Evolutionary conservation across 2,113 vertebrate species (phyloP).

Genomic region (Zootoca vivipara): DNA sequence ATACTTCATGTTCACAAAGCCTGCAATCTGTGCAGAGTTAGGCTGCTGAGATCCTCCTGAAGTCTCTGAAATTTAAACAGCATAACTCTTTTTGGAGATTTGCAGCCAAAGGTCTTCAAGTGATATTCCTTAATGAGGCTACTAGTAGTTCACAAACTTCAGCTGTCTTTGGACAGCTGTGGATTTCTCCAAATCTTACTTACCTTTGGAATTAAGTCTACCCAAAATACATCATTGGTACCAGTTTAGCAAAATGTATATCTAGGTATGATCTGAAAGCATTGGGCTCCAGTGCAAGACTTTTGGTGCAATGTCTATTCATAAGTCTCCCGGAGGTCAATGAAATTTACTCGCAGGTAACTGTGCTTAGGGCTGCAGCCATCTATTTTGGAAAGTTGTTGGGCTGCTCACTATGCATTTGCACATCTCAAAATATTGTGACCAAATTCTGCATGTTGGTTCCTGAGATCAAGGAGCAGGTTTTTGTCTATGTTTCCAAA

Average conservation of each 20-base stretch:
- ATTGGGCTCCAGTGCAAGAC: too few relatives aligned
- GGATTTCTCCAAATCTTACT: background rate
- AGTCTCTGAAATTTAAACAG: background rate
- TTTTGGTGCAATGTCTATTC: too few relatives aligned
- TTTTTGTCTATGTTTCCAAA: too few relatives aligned
- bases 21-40: background rate
- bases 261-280: background rate
- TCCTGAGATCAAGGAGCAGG: too few relatives aligned
- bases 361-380: background rate
- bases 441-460: too few relatives aligned
- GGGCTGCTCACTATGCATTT: too few relatives aligned
- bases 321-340: background rate
- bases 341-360: background rate
- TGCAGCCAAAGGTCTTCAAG: background rate
- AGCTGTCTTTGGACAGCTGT: background rate
- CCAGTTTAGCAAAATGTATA: background rate
- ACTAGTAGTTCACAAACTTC: fast-evolving
- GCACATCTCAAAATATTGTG: too few relatives aligned
- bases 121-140: background rate
- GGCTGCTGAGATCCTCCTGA: background rate
- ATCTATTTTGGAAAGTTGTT: too few relatives aligned
- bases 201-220: background rate
- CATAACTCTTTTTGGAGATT: background rate
- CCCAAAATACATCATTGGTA: background rate
- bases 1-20: background rate